A percentile compares a stretch with the other conserved stretches of the same genome.
phyloP scores from a whole-genome alignment of 2,888 invertebrate genomes.

The Hirtodrosophila trivittata region DNA sequence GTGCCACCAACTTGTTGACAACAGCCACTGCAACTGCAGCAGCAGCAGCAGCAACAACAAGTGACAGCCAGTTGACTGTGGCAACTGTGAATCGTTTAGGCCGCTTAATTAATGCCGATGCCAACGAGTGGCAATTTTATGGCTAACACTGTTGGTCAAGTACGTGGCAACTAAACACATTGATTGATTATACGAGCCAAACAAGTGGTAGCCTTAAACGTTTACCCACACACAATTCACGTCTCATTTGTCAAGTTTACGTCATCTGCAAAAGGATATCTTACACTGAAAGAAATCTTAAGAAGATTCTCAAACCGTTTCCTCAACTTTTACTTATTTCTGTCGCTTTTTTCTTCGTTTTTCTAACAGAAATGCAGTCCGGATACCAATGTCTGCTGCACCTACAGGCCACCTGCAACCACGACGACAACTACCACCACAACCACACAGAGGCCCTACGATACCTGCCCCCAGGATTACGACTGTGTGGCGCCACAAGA shows the following conservation, averaged over 20 bases:
- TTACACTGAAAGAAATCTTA: no score
- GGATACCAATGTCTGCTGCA: conserved; percentile 84
- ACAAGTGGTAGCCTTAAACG: conserved; percentile 16
- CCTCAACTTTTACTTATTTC: conserved; percentile 7
- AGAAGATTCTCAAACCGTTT: background rate
- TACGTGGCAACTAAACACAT: conserved; percentile 46
- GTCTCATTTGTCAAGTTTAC: conserved; percentile 40
- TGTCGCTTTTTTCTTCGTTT: background rate
- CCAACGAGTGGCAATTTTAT: conserved; percentile 59
- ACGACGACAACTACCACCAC: conserved; percentile 72
- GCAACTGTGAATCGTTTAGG: conserved; percentile 48
- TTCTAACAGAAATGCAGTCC: conserved; percentile 83
- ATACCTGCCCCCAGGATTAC: conserved; percentile 74
- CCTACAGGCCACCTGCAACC: conserved; percentile 68
- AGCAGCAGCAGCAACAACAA: background rate
- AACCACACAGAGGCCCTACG: conserved; percentile 71
- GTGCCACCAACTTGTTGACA: conserved; percentile 35
- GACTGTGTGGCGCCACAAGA: conserved; percentile 81
- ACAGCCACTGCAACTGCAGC: conserved; percentile 10
- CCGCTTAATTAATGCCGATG: conserved; percentile 63
- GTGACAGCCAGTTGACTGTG: conserved; percentile 1
- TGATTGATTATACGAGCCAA: conserved; percentile 58
- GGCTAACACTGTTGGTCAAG: conserved; percentile 57
- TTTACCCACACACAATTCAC: conserved; percentile 2
- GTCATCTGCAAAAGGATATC: no score